Percentiles rank a stretch among this genome's conserved stretches.
phyloP scores from a whole-genome alignment of 2,113 vertebrate species.

The Tragulus kanchil region DNA sequence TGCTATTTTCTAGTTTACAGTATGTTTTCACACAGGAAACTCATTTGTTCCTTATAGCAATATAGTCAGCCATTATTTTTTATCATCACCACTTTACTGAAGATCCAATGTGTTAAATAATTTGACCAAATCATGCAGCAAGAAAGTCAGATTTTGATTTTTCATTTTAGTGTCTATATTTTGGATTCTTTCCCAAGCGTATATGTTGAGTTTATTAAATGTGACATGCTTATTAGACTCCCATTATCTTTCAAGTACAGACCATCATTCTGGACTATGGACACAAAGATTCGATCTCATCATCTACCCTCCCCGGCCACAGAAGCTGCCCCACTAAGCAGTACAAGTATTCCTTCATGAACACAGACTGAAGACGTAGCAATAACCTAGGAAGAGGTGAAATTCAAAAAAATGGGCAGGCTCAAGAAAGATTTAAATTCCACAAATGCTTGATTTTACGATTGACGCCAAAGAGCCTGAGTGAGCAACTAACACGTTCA shows the following conservation, averaged over 20 bases:
- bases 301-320: not conserved
- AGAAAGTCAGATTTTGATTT: not conserved
- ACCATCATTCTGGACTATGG: not conserved
- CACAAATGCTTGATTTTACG: conserved; percentile 49
- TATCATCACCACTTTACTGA: not conserved
- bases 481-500: not conserved
- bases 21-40: conserved; percentile 18
- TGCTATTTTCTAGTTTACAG: not conserved
- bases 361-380: not conserved
- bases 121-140: not conserved
- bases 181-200: conserved; percentile 29
- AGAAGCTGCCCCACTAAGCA: not conserved
- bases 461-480: not conserved
- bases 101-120: not conserved
- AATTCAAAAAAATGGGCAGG: not conserved
- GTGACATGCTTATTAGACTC: not conserved
- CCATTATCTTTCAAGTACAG: not conserved
- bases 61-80: not conserved
- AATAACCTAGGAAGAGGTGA: conserved; percentile 14
- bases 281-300: not conserved
- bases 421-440: conserved; percentile 48
- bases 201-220: not conserved
- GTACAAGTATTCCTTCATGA: not conserved
- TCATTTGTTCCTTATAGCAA: conserved; percentile 8
- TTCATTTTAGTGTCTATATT: conserved; percentile 38